These are phyloP conservation scores for Ectobius pallidus DNA, from an alignment of 2,888 invertebrate species.

Conservation along the genomic window DNA sequence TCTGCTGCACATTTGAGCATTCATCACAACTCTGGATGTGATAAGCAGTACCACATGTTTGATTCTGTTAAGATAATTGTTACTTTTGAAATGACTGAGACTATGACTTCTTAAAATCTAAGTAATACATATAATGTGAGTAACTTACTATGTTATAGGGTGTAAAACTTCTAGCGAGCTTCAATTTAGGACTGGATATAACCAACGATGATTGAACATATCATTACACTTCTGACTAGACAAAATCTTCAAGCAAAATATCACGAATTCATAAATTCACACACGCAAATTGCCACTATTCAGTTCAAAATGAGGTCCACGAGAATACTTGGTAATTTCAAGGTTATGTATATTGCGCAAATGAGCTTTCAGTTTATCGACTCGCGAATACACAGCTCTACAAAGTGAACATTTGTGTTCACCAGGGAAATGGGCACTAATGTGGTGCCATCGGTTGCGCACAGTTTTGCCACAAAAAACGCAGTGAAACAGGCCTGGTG, in stretches of 20 bases:
- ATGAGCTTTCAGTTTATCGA: conserved; percentile 38
- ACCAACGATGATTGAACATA: not conserved
- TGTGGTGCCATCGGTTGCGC: conserved; percentile 39
- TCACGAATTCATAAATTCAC: not conserved
- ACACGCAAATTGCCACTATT: not conserved
- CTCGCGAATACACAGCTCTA: conserved; percentile 33
- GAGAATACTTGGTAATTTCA: conserved; percentile 35
- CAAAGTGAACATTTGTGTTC: conserved; percentile 32
- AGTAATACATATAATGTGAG: no score
- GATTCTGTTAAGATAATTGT: no score
- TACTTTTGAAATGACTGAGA: no score
- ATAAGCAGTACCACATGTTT: no score
- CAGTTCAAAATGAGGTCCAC: not conserved
- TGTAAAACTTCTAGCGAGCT: not conserved
- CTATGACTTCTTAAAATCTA: no score
- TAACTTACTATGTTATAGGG: no score
- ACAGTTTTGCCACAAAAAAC: conserved; percentile 34
- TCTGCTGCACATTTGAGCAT: no score
- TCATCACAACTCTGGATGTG: no score
- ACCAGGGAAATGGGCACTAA: conserved; percentile 36
- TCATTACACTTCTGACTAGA: not conserved
- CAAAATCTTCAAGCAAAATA: not conserved
- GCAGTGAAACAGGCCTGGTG: conserved; percentile 36
- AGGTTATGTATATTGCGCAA: conserved; percentile 32
- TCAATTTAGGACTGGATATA: not conserved